Evolutionary conservation across 2,797 vertebrate genomes (phyloP), one percentile per base, ranked within the genome.

Genomic region (Trematocara caparti): DNA sequence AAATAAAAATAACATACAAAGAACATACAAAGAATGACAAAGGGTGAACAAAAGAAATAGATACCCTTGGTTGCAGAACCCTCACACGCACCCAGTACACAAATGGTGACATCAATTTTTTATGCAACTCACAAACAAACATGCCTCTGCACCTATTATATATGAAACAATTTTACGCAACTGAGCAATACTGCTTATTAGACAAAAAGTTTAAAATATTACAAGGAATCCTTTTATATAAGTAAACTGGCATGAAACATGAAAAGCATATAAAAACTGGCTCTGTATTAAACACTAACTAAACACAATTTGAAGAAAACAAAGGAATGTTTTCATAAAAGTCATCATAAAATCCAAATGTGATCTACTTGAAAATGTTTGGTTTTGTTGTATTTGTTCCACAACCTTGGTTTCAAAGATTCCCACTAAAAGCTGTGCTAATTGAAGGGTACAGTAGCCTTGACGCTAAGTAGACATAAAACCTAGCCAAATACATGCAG

Each of bases 351-450:
- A 87, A 80, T 55, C 80, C 53, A 76, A 89, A 93, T 87, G 84
- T 85, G 88, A 94, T 82, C 55, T 74, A 80, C 90, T 89, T 91
- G 80, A 89, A 94, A 94, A 86, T 87, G 73, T 86, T 90, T 91
- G 92, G 92, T 88, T 81, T 90, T 92, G 81, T 90, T 94, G 94
- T 95, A 93, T 95, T 95, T 94, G 92, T 83, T 88, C 93, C 89
- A 83, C 92, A 91, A 91, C 92, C 88, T 92, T 92, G 90, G 94
- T 94, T 94, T 90, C 78, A 91, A 91, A 93, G 90, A 91, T 78
- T 93, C 85, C 93, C 92, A 89, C 90, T 95, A 92, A 94, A 95
- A 88, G 89, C 89, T 78, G 81, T 91, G 90, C 87, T 96, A 96
- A 96, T 95, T 96, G 92, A 94, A 88, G 94, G 93, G 85, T 95